Base-by-base conservation (phyloP, 1,140 invertebrate species). In the Bombus fervidus region DNA sequence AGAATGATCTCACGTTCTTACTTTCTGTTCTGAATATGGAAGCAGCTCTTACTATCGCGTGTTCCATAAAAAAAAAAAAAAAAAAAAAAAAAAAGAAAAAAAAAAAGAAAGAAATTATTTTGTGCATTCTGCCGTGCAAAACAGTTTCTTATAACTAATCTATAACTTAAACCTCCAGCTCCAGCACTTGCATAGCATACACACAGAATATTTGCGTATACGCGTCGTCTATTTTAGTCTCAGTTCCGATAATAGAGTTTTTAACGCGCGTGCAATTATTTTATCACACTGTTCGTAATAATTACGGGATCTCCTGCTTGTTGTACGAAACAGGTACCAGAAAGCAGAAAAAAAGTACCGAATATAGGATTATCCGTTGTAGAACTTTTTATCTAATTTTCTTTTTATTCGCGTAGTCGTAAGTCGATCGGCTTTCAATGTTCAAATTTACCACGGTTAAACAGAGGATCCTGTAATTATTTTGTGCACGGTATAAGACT, bases 1-100 rank as follows among this genome's bases (percentile, higher is more conserved):
- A 57, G n/a, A 2, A 68, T 77, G 62, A 83, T 83, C 81, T 83
- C 78, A 73, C 62, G 28, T 73, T 88, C 47, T 81, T 77, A 68
- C 18, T 37, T 77, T 28, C 64, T 76, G 68, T 80, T 77, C 43
- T 28, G 22, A 77, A 81, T 81, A 71, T 68, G 53, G 53, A 83
- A 39, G 47, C 62, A 37, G 34, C 62, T 64, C 41, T 68, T 77
- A 68, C 31, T 34, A 57, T 76, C 25, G 0, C 37, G 43, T 41
- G 34, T 83, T 47, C 53, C 80, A 39, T n/a, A 3, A 37, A 37
- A 37, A 3, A 37, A 37, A 37, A 37, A 37, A 37, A 37, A 37
- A 37, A 37, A 37, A 37, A 37, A 37, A 37, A 2, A 37, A 37
- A 37, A 37, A 37, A 37, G 2, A 2, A 37, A 2, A 37, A 37